Base-by-base conservation (phyloP, 2,113 vertebrate species). In the Pseudolaguvia tuberculata region DNA sequence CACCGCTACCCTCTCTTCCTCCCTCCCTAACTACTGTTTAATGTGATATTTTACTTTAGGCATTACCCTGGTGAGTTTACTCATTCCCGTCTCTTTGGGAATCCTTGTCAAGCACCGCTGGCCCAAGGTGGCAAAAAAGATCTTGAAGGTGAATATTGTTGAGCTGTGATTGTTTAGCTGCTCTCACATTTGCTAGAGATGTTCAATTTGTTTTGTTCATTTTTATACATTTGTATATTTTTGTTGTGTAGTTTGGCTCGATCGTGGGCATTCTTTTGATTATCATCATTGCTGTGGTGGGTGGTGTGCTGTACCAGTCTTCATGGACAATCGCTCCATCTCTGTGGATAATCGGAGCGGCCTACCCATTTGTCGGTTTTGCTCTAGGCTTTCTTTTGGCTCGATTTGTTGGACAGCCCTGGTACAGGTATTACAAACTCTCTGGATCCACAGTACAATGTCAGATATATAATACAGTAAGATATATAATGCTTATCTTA, bases 331-430 rank as follows among this genome's bases (percentile, higher is more conserved):
- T 98, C 10, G 1, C 85, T 20, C 94, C 96, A 15, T 85, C 92
- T 14, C 82, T 98, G 13, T 99, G 97, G 97, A 89, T 98, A 70
- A 90, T 99, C 70, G 97, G 97, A 27, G 88, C 90, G 0, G 86
- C 98, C 84, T 98, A 93, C 85, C 97, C 97, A 4, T 84, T 93
- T 0, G 84, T 94, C 12, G 96, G 96, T 2, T 96, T 92, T 27
- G 4, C 62, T 6, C 67, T 97, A 18, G 97, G 97, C 0, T 96
- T 98, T 83, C 0, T 92, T 11, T 65, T 98, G 72, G 95, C 95
- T 51, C 90, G 92, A 11, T 0, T 96, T 70, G 90, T 93, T 42
- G 96, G 96, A 52, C 92, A 92, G 50, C 82, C 95, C 73, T 98
- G 95, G 95, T 1, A 90, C 83, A 97, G 95, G 97, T 99, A 90